Evolutionary conservation across 2,888 invertebrate genomes (phyloP).

Genomic region (Empis livida): DNA sequence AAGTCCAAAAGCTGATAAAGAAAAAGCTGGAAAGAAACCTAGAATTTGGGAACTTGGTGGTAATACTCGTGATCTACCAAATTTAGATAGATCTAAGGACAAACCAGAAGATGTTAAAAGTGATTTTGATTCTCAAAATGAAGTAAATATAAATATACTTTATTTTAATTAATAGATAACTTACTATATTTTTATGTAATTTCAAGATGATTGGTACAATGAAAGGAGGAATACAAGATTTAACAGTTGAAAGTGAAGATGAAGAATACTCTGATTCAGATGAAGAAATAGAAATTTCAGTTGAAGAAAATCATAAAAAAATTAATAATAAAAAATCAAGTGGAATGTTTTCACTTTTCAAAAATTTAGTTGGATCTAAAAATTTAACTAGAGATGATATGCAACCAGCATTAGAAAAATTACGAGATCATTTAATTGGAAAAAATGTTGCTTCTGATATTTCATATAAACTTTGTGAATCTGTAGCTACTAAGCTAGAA

Average conservation of each 20-base stretch:
- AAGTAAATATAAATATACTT: slow-evolving; percentile 34
- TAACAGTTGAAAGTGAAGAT: slow-evolving; percentile 68
- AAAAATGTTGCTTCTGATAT: slow-evolving; percentile 99
- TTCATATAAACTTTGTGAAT: slow-evolving; percentile 83
- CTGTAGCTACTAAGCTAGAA: slow-evolving; percentile 77
- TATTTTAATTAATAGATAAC: not conserved
- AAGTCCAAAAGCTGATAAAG: slow-evolving; percentile 34
- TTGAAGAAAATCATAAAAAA: slow-evolving; percentile 11
- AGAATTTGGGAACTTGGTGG: slow-evolving; percentile 84
- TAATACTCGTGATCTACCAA: slow-evolving; percentile 56
- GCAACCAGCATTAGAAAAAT: slow-evolving; percentile 77
- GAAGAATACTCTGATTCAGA: slow-evolving; percentile 48
- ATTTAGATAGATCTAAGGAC: slow-evolving; percentile 72
- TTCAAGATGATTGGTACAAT: slow-evolving; percentile 66
- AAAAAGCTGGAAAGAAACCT: slow-evolving; percentile 74
- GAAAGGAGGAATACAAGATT: slow-evolving; percentile 68
- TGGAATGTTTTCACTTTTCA: slow-evolving; percentile 71
- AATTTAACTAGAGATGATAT: slow-evolving; percentile 69
- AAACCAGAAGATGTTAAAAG: slow-evolving; percentile 50
- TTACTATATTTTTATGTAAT: slow-evolving; percentile 3
- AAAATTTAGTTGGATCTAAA: slow-evolving; percentile 78
- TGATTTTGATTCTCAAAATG: slow-evolving; percentile 49
- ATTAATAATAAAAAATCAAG: slow-evolving; percentile 14
- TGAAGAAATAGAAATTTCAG: slow-evolving; percentile 24
- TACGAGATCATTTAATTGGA: slow-evolving; percentile 87